These are phyloP conservation scores for Rhea americana DNA, from an alignment of 2,113 vertebrate genomes.

Conservation along the genomic window DNA sequence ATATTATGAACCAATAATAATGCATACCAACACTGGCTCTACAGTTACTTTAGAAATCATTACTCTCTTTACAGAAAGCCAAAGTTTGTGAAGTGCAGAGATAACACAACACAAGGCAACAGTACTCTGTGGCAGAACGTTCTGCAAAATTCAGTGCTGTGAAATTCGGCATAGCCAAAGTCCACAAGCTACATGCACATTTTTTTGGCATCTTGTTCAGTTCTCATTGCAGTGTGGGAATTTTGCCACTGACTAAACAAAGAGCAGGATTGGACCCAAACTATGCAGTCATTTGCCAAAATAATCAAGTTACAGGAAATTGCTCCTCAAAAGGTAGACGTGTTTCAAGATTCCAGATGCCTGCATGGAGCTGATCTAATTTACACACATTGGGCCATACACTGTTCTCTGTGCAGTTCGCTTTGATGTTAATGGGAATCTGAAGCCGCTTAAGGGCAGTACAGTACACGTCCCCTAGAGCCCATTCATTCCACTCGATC, in stretches of 20 bases:
- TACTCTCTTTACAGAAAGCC: neutral
- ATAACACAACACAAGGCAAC: neutral
- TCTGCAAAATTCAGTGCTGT: neutral
- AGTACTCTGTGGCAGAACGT: neutral
- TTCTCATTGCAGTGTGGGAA: neutral
- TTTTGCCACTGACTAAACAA: slow-evolving; percentile 30
- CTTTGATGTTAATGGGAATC: slow-evolving; percentile 57
- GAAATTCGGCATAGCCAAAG: neutral
- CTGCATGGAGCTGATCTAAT: slow-evolving; percentile 41
- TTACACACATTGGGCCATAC: slow-evolving; percentile 26
- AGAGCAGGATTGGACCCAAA: neutral
- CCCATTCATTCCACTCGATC: slow-evolving; percentile 21
- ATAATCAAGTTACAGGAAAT: slow-evolving; percentile 64
- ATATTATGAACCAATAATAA: neutral
- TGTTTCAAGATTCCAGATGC: slow-evolving; percentile 52
- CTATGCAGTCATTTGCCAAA: slow-evolving; percentile 44
- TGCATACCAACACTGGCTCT: neutral
- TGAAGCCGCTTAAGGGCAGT: slow-evolving; percentile 35
- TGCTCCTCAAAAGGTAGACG: slow-evolving; percentile 49
- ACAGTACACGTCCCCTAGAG: neutral
- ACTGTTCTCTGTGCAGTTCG: neutral
- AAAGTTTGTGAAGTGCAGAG: slow-evolving; percentile 11
- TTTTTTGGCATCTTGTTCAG: neutral
- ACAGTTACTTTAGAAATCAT: slow-evolving; percentile 31
- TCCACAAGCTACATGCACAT: neutral